Conservation (phyloP, 2,113 vertebrate genomes). For the Odontophorus gujanensis region DNA sequence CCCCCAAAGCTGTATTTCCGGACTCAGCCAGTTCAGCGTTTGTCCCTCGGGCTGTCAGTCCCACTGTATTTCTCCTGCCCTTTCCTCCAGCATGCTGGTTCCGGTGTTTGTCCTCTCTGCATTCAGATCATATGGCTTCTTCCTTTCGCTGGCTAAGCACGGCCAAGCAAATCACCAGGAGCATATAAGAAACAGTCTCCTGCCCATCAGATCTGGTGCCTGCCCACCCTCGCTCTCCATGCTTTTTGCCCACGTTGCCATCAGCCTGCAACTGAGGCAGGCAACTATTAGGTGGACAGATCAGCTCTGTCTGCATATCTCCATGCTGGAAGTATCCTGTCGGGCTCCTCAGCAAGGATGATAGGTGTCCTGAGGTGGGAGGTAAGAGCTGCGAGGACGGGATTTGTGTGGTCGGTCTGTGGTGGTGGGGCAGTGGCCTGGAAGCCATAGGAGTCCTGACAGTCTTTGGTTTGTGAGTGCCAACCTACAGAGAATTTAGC, state of each 20-base stretch:
- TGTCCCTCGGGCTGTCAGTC: background rate
- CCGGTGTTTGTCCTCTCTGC: constrained; percentile 38
- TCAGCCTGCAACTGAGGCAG: background rate
- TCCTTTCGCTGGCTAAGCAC: background rate
- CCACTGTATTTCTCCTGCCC: background rate
- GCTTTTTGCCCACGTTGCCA: background rate
- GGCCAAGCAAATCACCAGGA: rapidly evolving
- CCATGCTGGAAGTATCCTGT: background rate
- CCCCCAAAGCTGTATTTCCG: background rate
- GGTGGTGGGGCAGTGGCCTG: background rate
- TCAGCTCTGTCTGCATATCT: background rate
- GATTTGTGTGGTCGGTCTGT: background rate
- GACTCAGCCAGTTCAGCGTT: background rate
- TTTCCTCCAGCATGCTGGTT: background rate
- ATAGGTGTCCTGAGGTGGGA: background rate
- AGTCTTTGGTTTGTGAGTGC: background rate
- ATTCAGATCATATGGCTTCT: rapidly evolving
- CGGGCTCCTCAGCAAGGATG: background rate
- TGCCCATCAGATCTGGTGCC: background rate
- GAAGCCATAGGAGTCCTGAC: background rate
- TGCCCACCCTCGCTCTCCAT: background rate
- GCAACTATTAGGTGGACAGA: background rate
- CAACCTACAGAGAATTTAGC: background rate
- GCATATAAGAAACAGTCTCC: background rate
- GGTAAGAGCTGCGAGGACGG: background rate